Conservation (phyloP, 2,797 vertebrate genomes). For the Chelmon rostratus region DNA sequence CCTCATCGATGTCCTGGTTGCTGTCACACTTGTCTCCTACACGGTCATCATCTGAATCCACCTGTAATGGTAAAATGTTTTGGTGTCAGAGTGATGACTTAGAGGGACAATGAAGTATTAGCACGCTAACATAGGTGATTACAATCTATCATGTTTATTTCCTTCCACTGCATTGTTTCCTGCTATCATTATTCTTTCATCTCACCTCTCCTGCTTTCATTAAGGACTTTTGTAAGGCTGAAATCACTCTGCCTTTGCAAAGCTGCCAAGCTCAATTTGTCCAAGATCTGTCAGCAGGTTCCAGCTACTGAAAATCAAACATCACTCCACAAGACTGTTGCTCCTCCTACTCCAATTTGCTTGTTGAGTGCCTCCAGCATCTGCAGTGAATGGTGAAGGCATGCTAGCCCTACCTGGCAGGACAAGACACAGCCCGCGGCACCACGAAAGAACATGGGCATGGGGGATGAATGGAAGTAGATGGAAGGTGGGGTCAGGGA, state of each 20-base stretch:
- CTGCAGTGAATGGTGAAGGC: slow-evolving; percentile 7
- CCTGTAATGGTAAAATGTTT: slow-evolving; percentile 76
- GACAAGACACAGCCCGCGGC: slow-evolving; percentile 27
- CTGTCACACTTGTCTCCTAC: slow-evolving; percentile 97
- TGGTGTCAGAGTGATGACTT: neutral
- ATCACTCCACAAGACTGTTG: slow-evolving; percentile 9
- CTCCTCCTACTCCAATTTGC: slow-evolving; percentile 18
- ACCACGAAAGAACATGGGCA: neutral
- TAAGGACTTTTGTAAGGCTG: slow-evolving; percentile 20
- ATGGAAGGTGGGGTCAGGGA: neutral
- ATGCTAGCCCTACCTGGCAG: slow-evolving; percentile 59
- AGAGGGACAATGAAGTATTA: neutral
- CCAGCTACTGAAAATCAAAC: slow-evolving; percentile 46
- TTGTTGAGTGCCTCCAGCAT: slow-evolving; percentile 38
- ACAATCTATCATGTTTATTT: slow-evolving; percentile 11
- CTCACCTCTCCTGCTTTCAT: slow-evolving; percentile 31
- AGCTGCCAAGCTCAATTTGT: slow-evolving; percentile 59
- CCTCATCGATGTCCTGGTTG: slow-evolving; percentile 98
- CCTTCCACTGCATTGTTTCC: slow-evolving; percentile 9
- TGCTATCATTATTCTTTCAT: slow-evolving; percentile 18
- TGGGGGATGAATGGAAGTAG: slow-evolving; percentile 1
- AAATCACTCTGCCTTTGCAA: slow-evolving; percentile 32
- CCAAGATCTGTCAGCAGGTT: slow-evolving; percentile 46
- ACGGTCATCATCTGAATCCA: slow-evolving; percentile 94
- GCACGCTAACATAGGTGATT: neutral